Base-by-base conservation (phyloP, 30 jellyfish, hydroid and myxozoan species). In the Haliclystus octoradiatus region DNA sequence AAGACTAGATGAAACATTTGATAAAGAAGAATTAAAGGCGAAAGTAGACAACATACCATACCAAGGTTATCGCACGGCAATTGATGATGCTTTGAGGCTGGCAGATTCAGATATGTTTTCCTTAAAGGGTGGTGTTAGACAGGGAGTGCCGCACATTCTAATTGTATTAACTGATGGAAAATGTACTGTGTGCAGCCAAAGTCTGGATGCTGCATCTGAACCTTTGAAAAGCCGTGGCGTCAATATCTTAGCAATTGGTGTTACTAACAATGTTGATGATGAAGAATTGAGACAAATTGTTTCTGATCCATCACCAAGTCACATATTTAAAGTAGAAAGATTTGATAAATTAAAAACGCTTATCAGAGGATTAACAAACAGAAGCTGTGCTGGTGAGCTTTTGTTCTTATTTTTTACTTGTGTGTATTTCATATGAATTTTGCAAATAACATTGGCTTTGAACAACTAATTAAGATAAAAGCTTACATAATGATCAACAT, bases 31-130 rank as follows among this genome's bases (percentile, higher is more conserved):
- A 5, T 75, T 86, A 31, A 49, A 35, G 27, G 64, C 50, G 31
- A 86, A 66, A 52, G 66, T 86, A 3, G 87, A 86, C 40, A 79
- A 79, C 52, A 60, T 86, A 3, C 60, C 77, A 0, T 86, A 78
- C 57, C 75, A 67, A 25, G 96, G 94, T 29, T 86, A 86, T 77
- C 68, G 93, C 3, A 86, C 96, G 13, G 96, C 96, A 1, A 79
- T 80, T 34, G 94, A 86, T 53, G 96, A 68, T 68, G 96, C 96
- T 5, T 70, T 86, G 32, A 72, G 94, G n/a, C 79, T 73, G 19
- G 85, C 79, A 52, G 60, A 79, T 50, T 66, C 31, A 7, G 94
- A 79, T 34, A 73, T 86, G 94, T 86, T 86, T 49, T 86, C 96
- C 22, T 61, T 86, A 14, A 52, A 73, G 30, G 96, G 96, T 14